A percentile compares a stretch with the other conserved stretches of the same genome.
phyloP scores from a whole-genome alignment of 2,888 invertebrate species.

The Acleris emargana region DNA sequence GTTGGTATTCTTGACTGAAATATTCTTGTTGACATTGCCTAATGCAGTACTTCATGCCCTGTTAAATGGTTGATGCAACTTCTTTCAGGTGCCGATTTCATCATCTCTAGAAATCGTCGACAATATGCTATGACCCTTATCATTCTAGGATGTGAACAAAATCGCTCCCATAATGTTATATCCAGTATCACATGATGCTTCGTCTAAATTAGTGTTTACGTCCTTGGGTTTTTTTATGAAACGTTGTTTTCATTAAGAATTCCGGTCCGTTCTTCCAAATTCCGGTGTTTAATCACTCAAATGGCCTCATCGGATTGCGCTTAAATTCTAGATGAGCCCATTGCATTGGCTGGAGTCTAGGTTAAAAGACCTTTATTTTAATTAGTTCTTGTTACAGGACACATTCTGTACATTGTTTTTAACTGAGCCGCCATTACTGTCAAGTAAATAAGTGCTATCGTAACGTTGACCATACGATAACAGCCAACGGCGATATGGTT shows the following conservation, averaged over 20 bases:
- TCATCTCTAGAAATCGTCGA: background rate
- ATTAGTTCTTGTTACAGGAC: too few species aligned
- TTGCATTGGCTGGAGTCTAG: background rate
- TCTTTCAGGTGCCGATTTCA: background rate
- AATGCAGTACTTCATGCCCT: background rate
- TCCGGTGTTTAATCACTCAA: background rate
- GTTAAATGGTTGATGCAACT: background rate
- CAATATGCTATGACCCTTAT: slow-evolving; percentile 11
- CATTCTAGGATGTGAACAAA: slow-evolving; percentile 4
- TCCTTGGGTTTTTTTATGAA: background rate
- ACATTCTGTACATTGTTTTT: too few species aligned
- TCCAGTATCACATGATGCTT: background rate
- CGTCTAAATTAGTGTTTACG: background rate
- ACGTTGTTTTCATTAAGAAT: background rate
- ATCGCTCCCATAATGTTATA: slow-evolving; percentile 2
- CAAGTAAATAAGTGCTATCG: too few species aligned
- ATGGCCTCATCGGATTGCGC: background rate
- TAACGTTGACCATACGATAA: too few species aligned
- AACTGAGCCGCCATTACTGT: too few species aligned
- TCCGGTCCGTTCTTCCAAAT: background rate
- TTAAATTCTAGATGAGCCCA: background rate
- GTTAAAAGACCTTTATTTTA: too few species aligned
- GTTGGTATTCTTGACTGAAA: background rate
- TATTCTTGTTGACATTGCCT: background rate
- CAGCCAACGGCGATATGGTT: too few species aligned